These are phyloP conservation scores for Syrmaticus mikado DNA, from an alignment of 2,113 vertebrate genomes.

Conservation along the genomic window DNA sequence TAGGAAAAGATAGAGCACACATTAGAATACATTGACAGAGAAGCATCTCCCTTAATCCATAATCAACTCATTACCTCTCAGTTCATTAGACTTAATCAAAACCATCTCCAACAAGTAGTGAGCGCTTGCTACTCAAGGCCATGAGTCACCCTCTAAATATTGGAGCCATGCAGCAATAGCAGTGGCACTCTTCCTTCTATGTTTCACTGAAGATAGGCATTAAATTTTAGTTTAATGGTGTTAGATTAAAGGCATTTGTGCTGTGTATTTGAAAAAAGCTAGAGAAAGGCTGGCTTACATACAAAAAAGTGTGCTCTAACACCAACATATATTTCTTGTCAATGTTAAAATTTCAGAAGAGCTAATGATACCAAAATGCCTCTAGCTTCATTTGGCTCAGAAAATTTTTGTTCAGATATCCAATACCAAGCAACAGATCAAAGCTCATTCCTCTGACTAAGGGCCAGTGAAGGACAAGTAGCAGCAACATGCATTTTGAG, in stretches of 20 bases:
- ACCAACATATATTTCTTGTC: not conserved
- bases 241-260: not conserved
- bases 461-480: not conserved
- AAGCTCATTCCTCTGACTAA: not conserved
- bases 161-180: not conserved
- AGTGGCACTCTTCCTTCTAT: not conserved
- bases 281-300: not conserved
- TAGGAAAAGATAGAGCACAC: not conserved
- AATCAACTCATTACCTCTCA: not conserved
- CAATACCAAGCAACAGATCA: not conserved
- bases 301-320: not conserved
- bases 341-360: not conserved
- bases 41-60: not conserved
- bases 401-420: not conserved
- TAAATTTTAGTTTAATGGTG: not conserved
- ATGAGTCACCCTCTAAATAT: not conserved
- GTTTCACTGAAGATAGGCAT: not conserved
- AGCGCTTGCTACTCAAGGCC: not conserved
- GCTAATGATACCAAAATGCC: not conserved
- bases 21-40: not conserved
- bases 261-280: not conserved
- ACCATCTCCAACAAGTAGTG: not conserved
- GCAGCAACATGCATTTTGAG: not conserved
- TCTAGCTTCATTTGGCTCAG: not conserved
- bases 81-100: not conserved